phyloP scores from a whole-genome alignment of 2,888 invertebrate genomes.

The Acanthopleura granulata region DNA sequence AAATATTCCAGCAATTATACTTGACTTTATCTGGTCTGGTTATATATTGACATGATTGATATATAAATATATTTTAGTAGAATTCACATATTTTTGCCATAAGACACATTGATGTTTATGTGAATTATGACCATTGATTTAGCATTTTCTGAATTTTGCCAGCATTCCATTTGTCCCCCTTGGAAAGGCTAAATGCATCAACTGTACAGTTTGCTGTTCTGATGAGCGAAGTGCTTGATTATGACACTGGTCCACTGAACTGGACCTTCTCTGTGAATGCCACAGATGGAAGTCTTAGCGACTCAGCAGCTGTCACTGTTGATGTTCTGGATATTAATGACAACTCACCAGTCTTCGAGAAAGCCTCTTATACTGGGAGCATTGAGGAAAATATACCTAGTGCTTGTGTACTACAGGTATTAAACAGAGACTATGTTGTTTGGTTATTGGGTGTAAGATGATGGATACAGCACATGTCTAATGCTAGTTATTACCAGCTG shows the following conservation, averaged over 20 bases:
- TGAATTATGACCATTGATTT: neutral
- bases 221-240: neutral
- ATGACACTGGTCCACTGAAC: neutral
- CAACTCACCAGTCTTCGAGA: neutral
- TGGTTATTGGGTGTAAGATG: too few species aligned
- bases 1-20: too few species aligned
- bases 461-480: too few species aligned
- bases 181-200: neutral
- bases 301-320: neutral
- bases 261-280: neutral
- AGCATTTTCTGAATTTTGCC: neutral
- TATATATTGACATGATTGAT: too few species aligned
- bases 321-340: slow-evolving; percentile 9
- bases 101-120: neutral
- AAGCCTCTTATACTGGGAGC: neutral
- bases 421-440: too few species aligned
- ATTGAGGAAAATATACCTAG: neutral
- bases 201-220: neutral
- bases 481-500: too few species aligned
- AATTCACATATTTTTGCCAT: too few species aligned
- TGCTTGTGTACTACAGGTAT: neutral
- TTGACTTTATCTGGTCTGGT: too few species aligned
- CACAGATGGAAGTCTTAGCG: neutral
- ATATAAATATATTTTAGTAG: too few species aligned
- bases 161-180: neutral